These are phyloP conservation scores for Epinotia ramella DNA, from an alignment of 2,888 invertebrate genomes.

Conservation along the genomic window DNA sequence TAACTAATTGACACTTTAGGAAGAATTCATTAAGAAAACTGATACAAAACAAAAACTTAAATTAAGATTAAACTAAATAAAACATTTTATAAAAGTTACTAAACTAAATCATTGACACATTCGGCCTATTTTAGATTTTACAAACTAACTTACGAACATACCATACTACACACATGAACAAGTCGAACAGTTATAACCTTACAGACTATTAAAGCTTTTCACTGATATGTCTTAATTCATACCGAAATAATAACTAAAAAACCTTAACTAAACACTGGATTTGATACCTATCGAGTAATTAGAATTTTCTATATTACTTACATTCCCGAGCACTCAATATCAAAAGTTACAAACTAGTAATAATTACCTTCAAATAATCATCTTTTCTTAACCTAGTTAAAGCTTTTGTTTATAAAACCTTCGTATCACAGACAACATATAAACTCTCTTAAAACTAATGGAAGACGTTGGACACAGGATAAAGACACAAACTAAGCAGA, in stretches of 20 bases:
- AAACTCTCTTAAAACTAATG: conserved; percentile 69
- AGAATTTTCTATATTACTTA: conserved; percentile 45
- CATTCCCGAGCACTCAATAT: conserved; percentile 44
- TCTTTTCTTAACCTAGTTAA: conserved; percentile 65
- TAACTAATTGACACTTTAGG: conserved; percentile 64
- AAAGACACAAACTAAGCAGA: conserved; percentile 53
- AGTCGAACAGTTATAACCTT: conserved; percentile 44
- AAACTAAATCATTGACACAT: conserved; percentile 69
- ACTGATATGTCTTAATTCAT: conserved; percentile 55
- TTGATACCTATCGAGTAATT: conserved; percentile 43
- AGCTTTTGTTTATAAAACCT: conserved; percentile 68
- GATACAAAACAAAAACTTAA: conserved; percentile 48
- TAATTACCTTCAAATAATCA: conserved; percentile 49
- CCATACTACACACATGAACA: conserved; percentile 32
- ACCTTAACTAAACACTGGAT: conserved; percentile 41
- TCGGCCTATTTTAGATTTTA: conserved; percentile 72
- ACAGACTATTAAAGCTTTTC: conserved; percentile 72
- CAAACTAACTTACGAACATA: conserved; percentile 45
- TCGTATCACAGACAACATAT: conserved; percentile 72
- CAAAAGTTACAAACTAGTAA: conserved; percentile 37
- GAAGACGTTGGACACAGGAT: conserved; percentile 74
- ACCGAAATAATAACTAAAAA: conserved; percentile 24
- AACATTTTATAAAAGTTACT: conserved; percentile 23
- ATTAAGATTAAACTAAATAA: conserved; percentile 2
- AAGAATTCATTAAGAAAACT: conserved; percentile 65